Evolutionary conservation across 2,888 invertebrate species (phyloP), one percentile per base, ranked within the genome.

Genomic region (Portevinia maculata): DNA sequence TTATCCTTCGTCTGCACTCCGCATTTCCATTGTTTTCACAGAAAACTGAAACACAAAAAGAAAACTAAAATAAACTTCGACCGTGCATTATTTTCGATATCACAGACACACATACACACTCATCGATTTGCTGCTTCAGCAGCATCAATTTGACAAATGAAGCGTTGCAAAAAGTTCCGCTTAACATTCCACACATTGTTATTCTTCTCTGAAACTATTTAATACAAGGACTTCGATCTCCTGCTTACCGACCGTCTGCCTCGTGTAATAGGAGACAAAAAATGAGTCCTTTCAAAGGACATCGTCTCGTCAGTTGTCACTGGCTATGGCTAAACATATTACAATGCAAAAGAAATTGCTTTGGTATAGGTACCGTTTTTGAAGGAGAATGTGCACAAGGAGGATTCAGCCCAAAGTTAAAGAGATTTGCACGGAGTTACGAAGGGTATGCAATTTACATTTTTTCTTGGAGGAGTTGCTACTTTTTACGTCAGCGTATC

Each of bases 61-160:
- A 32, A 21, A 55, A 55, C 37, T 37, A 21, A 37, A 21, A 55
- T 37, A 37, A 39, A 39, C 15, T 24, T 24, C 7, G 41, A 30
- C 59, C 28, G 44, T 9, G 15, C 15, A 11, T 59, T 41, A 41
- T 11, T 30, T 59, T 3, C 13, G 7, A n/a, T 24, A 4, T n/a
- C 13, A 13, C 24, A n/a, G 30, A 52, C 30, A 15, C 28, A 28
- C 24, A 28, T 7, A 7, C 15, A 13, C 37, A 24, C 24, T 30
- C 59, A 59, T 41, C 41, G 59, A 59, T 41, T 41, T 39, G 41
- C 59, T 41, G 41, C 30, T 30, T 30, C 30, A 30, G 59, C 41
- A 59, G 59, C 24, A 39, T 41, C 59, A 59, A 59, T 59, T 59
- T 59, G 59, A 59, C 59, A 59, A 59, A 59, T 59, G 59, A 59